Conservation (phyloP, 92 coral and sea anemone genomes). For the Parazoanthus swiftii region DNA sequence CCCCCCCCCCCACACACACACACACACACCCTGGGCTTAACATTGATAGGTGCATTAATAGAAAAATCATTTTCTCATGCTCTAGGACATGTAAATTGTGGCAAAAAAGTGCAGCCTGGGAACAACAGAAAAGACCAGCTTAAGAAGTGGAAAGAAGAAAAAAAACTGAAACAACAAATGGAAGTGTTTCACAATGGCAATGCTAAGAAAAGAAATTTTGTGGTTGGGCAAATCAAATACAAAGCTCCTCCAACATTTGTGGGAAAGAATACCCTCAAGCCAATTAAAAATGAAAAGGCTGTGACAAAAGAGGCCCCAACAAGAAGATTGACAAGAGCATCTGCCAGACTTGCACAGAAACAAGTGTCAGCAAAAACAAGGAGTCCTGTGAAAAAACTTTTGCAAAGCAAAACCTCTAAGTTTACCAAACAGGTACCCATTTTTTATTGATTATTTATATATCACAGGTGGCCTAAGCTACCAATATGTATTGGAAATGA, state of each 20-base stretch:
- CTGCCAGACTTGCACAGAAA: slow-evolving; percentile 64
- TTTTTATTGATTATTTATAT: no score
- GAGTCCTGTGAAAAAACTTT: slow-evolving; percentile 43
- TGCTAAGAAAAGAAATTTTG: slow-evolving; percentile 66
- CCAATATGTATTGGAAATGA: no score
- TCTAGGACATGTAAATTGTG: neutral
- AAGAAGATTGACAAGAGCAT: slow-evolving; percentile 59
- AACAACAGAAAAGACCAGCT: slow-evolving; percentile 64
- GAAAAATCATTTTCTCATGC: neutral
- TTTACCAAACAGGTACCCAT: no score
- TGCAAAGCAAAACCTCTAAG: neutral
- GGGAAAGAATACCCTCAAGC: slow-evolving; percentile 41
- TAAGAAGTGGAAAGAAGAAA: slow-evolving; percentile 80
- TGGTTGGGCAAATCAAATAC: slow-evolving; percentile 69
- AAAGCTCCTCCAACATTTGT: slow-evolving; percentile 31
- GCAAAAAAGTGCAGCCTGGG: slow-evolving; percentile 39
- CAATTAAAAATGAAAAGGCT: slow-evolving; percentile 6
- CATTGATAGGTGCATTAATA: no score
- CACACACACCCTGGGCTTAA: no score
- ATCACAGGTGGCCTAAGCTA: no score
- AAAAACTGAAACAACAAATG: slow-evolving; percentile 55
- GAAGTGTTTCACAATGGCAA: slow-evolving; percentile 54
- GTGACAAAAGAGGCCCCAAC: slow-evolving; percentile 24
- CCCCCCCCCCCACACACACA: no score
- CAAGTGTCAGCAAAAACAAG: slow-evolving; percentile 19